These are phyloP conservation scores for Silurus meridionalis DNA, from an alignment of 2,113 vertebrate species.

Conservation along the genomic window DNA sequence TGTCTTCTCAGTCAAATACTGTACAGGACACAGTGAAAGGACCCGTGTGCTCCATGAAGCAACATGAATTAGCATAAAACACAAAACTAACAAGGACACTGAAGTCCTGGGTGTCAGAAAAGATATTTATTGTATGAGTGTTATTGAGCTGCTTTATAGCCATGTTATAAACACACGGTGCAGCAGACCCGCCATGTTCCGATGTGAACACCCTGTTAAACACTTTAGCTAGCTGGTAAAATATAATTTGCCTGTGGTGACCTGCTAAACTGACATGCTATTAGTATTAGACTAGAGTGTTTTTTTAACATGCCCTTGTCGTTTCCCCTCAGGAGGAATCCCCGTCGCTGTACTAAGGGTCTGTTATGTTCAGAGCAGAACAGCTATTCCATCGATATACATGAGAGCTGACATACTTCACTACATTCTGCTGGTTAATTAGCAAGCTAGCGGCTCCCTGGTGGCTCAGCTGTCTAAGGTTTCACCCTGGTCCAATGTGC, in stretches of 20 bases:
- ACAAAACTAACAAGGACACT: too few species aligned
- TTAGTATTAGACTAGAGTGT: background rate
- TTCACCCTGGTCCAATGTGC: constrained; percentile 26
- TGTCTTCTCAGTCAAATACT: too few species aligned
- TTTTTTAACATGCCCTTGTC: constrained; percentile 13
- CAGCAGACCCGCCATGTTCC: background rate
- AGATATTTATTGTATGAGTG: background rate
- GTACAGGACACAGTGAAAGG: too few species aligned
- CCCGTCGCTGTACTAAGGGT: background rate
- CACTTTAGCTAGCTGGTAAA: background rate
- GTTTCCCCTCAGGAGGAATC: background rate
- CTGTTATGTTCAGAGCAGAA: background rate
- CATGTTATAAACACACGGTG: background rate
- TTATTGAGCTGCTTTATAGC: background rate
- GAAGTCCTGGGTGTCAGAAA: too few species aligned
- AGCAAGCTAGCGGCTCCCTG: constrained; percentile 1
- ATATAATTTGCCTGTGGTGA: background rate
- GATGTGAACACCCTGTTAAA: background rate
- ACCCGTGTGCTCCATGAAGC: too few species aligned
- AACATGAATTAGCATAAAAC: too few species aligned
- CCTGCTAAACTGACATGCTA: background rate
- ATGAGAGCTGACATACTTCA: constrained; percentile 9
- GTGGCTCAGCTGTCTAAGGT: constrained; percentile 32
- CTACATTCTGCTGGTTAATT: constrained; percentile 18
- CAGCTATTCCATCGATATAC: background rate